Evolutionary conservation across 2,888 invertebrate species (phyloP).

Genomic region (Ochlodes sylvanus): DNA sequence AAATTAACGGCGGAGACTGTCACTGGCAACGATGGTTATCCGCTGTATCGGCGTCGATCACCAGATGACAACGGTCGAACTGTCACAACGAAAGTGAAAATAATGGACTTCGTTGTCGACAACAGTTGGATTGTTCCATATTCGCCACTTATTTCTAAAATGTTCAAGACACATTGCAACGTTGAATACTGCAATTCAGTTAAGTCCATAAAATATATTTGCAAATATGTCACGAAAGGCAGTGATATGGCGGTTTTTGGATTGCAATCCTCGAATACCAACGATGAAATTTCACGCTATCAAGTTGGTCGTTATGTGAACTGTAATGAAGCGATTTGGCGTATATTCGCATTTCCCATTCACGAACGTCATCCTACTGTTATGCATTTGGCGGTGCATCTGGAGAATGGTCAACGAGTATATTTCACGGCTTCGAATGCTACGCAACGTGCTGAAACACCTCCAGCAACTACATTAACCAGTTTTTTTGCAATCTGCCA

Average conservation of each 20-base stretch:
- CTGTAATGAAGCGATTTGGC: slow-evolving; percentile 45
- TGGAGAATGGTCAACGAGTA: slow-evolving; percentile 44
- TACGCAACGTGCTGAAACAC: slow-evolving; percentile 44
- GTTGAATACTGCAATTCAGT: slow-evolving; percentile 46
- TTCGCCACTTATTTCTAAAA: slow-evolving; percentile 47
- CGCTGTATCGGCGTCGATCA: slow-evolving; percentile 40
- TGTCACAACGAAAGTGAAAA: slow-evolving; percentile 39
- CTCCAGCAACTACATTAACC: slow-evolving; percentile 46
- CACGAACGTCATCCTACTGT: slow-evolving; percentile 53
- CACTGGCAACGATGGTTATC: slow-evolving; percentile 43
- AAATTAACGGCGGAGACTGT: slow-evolving; percentile 51
- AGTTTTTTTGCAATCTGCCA: slow-evolving; percentile 43
- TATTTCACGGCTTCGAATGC: slow-evolving; percentile 45
- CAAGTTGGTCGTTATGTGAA: slow-evolving; percentile 46
- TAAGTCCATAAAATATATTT: slow-evolving; percentile 37
- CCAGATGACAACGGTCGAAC: slow-evolving; percentile 43
- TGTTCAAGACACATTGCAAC: slow-evolving; percentile 47
- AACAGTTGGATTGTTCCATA: slow-evolving; percentile 49
- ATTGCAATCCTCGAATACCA: slow-evolving; percentile 39
- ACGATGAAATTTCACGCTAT: slow-evolving; percentile 43
- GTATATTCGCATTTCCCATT: slow-evolving; percentile 43
- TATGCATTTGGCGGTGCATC: slow-evolving; percentile 47
- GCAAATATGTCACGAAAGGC: slow-evolving; percentile 45
- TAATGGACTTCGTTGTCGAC: slow-evolving; percentile 39
- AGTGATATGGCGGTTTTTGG: slow-evolving; percentile 44